A percentile compares a stretch with the other conserved stretches of the same genome.
phyloP scores from a whole-genome alignment of 2,888 invertebrate genomes.

The Ochlodes sylvanus region DNA sequence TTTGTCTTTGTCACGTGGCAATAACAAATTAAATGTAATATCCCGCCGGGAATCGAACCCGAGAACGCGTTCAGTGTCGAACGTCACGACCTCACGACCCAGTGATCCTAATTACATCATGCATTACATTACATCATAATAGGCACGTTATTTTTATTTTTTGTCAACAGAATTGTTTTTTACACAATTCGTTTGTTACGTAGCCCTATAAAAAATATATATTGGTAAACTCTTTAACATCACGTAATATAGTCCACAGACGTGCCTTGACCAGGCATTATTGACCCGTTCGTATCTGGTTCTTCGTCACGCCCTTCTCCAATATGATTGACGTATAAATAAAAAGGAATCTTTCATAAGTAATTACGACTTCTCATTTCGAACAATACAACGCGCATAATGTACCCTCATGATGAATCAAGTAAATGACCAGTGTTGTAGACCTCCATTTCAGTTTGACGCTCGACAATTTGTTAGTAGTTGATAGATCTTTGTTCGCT shows the following conservation, averaged over 20 bases:
- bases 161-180: too few relatives aligned
- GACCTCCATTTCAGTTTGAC: conserved; percentile 52
- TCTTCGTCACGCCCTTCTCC: conserved; percentile 8
- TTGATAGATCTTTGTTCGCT: conserved; percentile 52
- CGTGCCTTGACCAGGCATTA: not conserved
- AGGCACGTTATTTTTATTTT: too few relatives aligned
- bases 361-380: conserved; percentile 46
- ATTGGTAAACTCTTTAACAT: not conserved
- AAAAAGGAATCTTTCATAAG: conserved; percentile 22
- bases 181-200: not conserved
- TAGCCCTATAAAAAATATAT: not conserved
- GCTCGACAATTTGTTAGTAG: conserved; percentile 8
- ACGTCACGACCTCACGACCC: too few relatives aligned
- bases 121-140: too few relatives aligned
- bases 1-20: too few relatives aligned
- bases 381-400: conserved; percentile 54
- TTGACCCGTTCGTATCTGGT: not conserved
- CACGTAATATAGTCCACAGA: not conserved
- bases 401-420: conserved; percentile 55
- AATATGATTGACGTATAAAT: conserved; percentile 31
- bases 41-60: too few relatives aligned
- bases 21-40: too few relatives aligned
- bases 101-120: too few relatives aligned
- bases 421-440: conserved; percentile 49
- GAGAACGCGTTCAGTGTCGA: too few relatives aligned